Evolutionary conservation across 2,797 vertebrate species (phyloP).

Genomic region (Chaetophractus vellerosus): DNA sequence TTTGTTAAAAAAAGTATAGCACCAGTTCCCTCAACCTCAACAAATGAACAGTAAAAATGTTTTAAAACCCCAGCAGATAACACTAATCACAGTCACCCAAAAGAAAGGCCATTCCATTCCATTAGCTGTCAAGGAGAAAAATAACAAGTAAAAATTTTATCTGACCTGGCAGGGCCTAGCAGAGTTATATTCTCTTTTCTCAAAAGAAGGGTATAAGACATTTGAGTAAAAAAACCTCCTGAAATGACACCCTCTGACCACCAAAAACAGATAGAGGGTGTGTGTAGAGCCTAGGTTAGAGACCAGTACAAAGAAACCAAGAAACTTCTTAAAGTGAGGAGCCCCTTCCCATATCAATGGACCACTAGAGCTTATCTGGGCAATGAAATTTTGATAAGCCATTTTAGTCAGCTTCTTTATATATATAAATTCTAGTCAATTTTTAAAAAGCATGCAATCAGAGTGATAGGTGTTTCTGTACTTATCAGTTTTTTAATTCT

Average conservation of each 20-base stretch:
- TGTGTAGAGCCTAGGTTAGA: background rate
- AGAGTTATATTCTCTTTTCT: background rate
- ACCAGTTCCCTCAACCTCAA: no score
- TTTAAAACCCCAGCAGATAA: no score
- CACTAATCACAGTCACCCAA: no score
- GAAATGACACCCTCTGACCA: background rate
- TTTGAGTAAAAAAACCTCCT: background rate
- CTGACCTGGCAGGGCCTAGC: background rate
- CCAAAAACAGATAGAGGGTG: background rate
- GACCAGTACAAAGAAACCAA: background rate
- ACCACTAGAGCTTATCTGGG: background rate
- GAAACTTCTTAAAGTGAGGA: background rate
- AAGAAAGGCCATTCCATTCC: background rate
- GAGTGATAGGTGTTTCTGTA: background rate
- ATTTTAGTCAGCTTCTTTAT: background rate
- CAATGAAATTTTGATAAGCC: background rate
- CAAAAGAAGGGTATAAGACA: background rate
- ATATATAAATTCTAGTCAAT: slow-evolving; percentile 1
- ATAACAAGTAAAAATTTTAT: background rate
- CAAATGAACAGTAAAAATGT: no score
- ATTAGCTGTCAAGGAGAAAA: background rate
- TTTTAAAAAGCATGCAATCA: slow-evolving; percentile 8
- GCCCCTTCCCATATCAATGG: background rate
- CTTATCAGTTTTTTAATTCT: background rate
- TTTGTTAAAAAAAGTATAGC: no score